Evolutionary conservation across 2,113 vertebrate genomes (phyloP).

Genomic region (Otus sunia): DNA sequence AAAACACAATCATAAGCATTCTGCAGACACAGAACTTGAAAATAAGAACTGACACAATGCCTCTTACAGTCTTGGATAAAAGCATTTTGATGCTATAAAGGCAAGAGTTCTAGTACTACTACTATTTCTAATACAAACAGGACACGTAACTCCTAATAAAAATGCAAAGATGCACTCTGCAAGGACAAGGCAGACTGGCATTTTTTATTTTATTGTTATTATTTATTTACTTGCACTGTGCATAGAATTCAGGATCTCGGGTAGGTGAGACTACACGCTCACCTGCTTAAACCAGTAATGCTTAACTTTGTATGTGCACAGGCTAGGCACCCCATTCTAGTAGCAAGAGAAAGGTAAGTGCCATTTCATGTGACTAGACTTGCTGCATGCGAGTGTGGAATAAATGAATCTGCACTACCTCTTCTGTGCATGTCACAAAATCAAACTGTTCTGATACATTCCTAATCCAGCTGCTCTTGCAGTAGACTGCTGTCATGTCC

Average conservation of each 20-base stretch:
- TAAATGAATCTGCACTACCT: background rate
- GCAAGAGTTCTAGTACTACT: background rate
- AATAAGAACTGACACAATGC: background rate
- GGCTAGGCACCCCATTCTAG: background rate
- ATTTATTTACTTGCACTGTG: background rate
- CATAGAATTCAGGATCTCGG: background rate
- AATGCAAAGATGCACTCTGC: background rate
- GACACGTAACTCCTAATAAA: background rate
- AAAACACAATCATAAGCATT: background rate
- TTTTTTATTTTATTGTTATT: background rate
- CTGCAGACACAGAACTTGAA: background rate
- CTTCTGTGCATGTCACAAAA: background rate
- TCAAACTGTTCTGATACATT: background rate
- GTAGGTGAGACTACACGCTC: accelerated
- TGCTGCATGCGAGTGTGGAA: background rate
- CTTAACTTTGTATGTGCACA: background rate
- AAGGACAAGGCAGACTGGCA: background rate
- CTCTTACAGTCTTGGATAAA: background rate
- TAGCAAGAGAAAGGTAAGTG: background rate
- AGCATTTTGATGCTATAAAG: background rate
- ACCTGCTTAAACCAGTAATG: background rate
- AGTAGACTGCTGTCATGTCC: no score
- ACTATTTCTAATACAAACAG: background rate
- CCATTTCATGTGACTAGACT: background rate
- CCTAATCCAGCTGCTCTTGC: background rate